Base-by-base conservation (phyloP, 2,113 vertebrate genomes). In the Onychostoma macrolepis region DNA sequence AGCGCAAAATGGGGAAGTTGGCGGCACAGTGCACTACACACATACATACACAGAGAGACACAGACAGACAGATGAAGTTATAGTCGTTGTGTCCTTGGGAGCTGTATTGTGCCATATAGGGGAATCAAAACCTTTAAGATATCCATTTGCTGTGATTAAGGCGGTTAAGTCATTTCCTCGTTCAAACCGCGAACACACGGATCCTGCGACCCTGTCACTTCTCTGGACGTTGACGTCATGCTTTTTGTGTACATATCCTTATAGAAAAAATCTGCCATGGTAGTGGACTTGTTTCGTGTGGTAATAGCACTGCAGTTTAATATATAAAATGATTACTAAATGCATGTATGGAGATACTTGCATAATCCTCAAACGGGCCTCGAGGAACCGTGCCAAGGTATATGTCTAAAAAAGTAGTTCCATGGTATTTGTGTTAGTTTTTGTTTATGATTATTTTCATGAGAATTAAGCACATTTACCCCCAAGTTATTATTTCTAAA, bases 1-100 rank as follows among this genome's bases (percentile, higher is more conserved):
- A 61, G 84, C 84, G 87, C n/a, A 83, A 58, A 50, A 85, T 12
- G 77, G 69, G 83, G 74, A 89, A 85, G 69, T 26, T 58, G 45
- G 30, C 33, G 82, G 48, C 28, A 63, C 28, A 19, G 48, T 69
- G 30, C 65, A 28, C 8, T 36, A 1, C n/a, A 83, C 17, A 30
- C 36, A 67, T 33, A 71, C 24, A 13, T 11, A 45, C 1, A 45
- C 10, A 41, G 1, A 41, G 1, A 45, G 7, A 12, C 8, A 8
- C 43, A 45, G 11, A 45, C 43, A 45, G 8, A 81, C n/a, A 24
- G 9, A 83, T 33, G 41, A 83, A 71, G 41, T 48, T 71, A 69
- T 71, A 13, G 28, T 4, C 33, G 6, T 15, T 8, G 33, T 63
- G 63, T 50, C 63, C 28, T 50, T 83, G n/a, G 69, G 5, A 69